Percentiles rank a stretch among this genome's conserved stretches.
phyloP scores from a whole-genome alignment of 2,113 vertebrate genomes.

The Myocastor coypus region DNA sequence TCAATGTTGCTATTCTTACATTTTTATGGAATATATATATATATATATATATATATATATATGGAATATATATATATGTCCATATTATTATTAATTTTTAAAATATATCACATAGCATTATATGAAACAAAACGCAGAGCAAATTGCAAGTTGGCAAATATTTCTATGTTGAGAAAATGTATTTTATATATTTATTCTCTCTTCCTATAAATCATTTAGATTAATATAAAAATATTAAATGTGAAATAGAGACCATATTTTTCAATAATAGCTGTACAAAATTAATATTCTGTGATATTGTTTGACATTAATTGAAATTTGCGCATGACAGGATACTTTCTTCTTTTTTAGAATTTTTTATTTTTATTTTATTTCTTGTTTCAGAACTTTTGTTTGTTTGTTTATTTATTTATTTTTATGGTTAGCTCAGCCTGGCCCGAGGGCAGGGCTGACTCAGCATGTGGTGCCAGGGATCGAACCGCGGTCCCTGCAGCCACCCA shows the following conservation, averaged over 20 bases:
- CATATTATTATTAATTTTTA: not conserved
- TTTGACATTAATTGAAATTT: not conserved
- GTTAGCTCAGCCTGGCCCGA: too few relatives aligned
- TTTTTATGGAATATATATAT: not conserved
- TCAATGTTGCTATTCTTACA: not conserved
- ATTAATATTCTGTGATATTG: not conserved
- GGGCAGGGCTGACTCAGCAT: too few relatives aligned
- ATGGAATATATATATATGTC: too few relatives aligned
- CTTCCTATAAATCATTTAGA: constrained; percentile 21
- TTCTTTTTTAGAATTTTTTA: too few relatives aligned
- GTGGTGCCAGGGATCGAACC: too few relatives aligned
- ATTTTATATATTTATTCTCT: not conserved
- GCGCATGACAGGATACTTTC: not conserved
- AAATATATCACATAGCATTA: not conserved
- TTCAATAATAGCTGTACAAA: not conserved
- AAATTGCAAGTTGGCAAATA: not conserved
- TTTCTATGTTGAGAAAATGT: not conserved
- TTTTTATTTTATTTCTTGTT: too few relatives aligned
- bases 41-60: too few relatives aligned
- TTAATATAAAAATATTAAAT: not conserved
- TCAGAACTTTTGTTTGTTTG: too few relatives aligned
- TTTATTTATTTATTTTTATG: too few relatives aligned
- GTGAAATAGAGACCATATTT: constrained; percentile 26
- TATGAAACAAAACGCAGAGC: not conserved
- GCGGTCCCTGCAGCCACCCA: too few relatives aligned